A percentile compares a stretch with the other conserved stretches of the same genome.
Evolutionary conservation across 2,888 invertebrate genomes (phyloP).

Genomic region (Diaprepes abbreviatus): DNA sequence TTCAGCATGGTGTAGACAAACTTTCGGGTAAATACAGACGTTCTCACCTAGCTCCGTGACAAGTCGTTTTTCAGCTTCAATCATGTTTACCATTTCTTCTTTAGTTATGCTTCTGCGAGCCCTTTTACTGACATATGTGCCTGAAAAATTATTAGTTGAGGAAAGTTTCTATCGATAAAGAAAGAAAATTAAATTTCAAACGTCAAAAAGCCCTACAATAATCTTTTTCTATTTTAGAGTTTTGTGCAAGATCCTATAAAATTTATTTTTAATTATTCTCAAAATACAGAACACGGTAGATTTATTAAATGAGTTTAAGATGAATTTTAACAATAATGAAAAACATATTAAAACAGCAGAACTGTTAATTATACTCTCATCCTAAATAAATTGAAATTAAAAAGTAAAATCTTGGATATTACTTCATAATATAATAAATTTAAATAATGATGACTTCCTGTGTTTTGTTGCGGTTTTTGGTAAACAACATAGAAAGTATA

Average conservation of each 20-base stretch:
- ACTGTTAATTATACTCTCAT: background rate
- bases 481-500: constrained; percentile 6
- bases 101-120: constrained; percentile 72
- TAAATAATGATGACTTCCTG: constrained; percentile 15
- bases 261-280: no score
- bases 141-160: constrained; percentile 67
- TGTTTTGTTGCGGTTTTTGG: background rate
- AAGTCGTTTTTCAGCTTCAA: constrained; percentile 84
- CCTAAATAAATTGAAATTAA: background rate
- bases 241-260: no score
- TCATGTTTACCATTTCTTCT: constrained; percentile 74
- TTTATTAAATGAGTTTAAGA: no score
- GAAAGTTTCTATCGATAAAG: background rate
- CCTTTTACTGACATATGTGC: constrained; percentile 79
- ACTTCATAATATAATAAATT: constrained; percentile 1
- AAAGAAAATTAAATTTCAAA: constrained; percentile 3
- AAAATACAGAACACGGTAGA: no score
- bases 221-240: no score
- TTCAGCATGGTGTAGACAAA: constrained; percentile 80
- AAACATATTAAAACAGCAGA: background rate
- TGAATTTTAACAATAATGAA: background rate
- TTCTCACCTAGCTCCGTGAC: constrained; percentile 82
- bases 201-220: no score
- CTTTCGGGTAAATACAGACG: constrained; percentile 84
- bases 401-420: background rate